Percentiles rank a stretch among this genome's conserved stretches.
These are phyloP conservation scores for Drosophila cracens DNA, from an alignment of 2,888 invertebrate species.

Conservation along the genomic window DNA sequence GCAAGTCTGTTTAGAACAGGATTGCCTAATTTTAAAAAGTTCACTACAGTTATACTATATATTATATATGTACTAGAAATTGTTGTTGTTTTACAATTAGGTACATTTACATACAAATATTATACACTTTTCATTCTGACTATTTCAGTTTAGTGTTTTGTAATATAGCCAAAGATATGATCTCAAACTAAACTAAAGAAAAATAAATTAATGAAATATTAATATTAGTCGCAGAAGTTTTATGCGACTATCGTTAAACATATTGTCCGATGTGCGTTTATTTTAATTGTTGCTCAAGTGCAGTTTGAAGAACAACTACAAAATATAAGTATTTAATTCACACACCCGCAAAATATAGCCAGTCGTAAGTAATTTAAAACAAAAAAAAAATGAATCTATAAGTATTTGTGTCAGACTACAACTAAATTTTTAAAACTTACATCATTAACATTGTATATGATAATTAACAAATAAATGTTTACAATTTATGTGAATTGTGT, in stretches of 20 bases:
- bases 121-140: constrained; percentile 21
- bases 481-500: constrained; percentile 46
- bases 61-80: constrained; percentile 35
- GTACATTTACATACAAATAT: constrained; percentile 16
- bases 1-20: background rate
- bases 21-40: constrained; percentile 16
- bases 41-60: constrained; percentile 15
- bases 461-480: constrained; percentile 70
- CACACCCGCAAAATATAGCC: constrained; percentile 15
- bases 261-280: constrained; percentile 9
- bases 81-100: constrained; percentile 65
- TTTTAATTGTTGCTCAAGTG: constrained; percentile 51
- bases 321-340: constrained; percentile 28
- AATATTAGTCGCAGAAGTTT: constrained; percentile 53
- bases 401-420: constrained; percentile 44
- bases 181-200: constrained; percentile 45
- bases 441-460: constrained; percentile 49
- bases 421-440: constrained; percentile 16
- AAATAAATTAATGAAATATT: constrained; percentile 11
- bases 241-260: constrained; percentile 48
- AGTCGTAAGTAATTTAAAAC: constrained; percentile 30
- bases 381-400: background rate
- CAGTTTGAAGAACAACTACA: background rate
- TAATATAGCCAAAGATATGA: constrained; percentile 73
- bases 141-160: constrained; percentile 36